phyloP scores from a whole-genome alignment of 1,140 invertebrate species.

The Leptinotarsa undecemlineata region DNA sequence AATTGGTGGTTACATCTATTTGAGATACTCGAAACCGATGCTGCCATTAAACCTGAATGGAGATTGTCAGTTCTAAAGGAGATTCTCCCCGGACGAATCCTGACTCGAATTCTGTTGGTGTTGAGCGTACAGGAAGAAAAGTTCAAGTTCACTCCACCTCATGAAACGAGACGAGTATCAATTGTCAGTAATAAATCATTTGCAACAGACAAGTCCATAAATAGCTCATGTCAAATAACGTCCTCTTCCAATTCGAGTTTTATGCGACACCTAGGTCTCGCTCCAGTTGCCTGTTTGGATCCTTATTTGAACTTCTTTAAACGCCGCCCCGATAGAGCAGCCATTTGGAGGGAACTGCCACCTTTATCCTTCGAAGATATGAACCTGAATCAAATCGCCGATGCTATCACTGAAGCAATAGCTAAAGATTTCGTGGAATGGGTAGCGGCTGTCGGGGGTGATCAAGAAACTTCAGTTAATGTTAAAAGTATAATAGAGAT shows the following conservation, averaged over 20 bases:
- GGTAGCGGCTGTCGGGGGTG: constrained; percentile 59
- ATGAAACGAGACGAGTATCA: not conserved
- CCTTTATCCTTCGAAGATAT: constrained; percentile 44
- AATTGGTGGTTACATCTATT: constrained; percentile 21
- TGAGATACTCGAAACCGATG: constrained; percentile 16
- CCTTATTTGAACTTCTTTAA: constrained; percentile 49
- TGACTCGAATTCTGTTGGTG: constrained; percentile 6
- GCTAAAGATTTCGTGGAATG: constrained; percentile 65
- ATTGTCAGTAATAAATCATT: constrained; percentile 7
- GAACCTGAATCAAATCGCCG: constrained; percentile 57
- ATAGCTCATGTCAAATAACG: not conserved
- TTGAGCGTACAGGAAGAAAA: constrained; percentile 1
- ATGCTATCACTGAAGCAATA: constrained; percentile 60
- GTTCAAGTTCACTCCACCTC: not conserved
- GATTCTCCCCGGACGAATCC: constrained; percentile 5
- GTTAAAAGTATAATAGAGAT: constrained; percentile 58
- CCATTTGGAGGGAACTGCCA: constrained; percentile 44
- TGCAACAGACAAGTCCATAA: not conserved
- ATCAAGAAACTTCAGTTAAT: constrained; percentile 52
- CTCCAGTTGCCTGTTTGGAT: constrained; percentile 18
- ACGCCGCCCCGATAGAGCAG: constrained; percentile 37
- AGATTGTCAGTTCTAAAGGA: constrained; percentile 21
- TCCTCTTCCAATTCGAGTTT: constrained; percentile 9
- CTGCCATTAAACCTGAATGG: not conserved
- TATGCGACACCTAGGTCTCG: not conserved